Conservation (phyloP, 1,140 invertebrate species). For the Bursaphelenchus mucronatus region DNA sequence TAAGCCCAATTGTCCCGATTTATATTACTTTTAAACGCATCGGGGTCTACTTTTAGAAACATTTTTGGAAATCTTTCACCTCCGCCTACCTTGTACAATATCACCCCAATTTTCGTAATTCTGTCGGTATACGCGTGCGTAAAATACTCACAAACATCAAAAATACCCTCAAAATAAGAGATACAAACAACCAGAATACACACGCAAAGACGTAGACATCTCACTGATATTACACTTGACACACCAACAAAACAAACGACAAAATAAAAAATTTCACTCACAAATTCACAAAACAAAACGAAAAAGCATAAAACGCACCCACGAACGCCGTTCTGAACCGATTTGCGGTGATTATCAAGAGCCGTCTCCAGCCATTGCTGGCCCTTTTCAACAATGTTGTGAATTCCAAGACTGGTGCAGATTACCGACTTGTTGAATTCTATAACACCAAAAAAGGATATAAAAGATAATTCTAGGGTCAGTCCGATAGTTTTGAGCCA, state of each 20-base stretch:
- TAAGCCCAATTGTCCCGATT: too few relatives aligned
- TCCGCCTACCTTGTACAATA: too few relatives aligned
- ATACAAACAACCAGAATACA: too few relatives aligned
- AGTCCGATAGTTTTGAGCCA: too few relatives aligned
- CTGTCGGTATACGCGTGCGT: too few relatives aligned
- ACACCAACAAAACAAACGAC: neutral
- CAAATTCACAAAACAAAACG: neutral
- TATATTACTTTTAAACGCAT: too few relatives aligned
- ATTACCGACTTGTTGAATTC: constrained; percentile 50
- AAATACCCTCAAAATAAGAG: too few relatives aligned
- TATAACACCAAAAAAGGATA: constrained; percentile 10
- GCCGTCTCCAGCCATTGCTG: constrained; percentile 52
- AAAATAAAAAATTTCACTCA: neutral
- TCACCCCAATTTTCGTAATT: too few relatives aligned
- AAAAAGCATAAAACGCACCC: constrained; percentile 42
- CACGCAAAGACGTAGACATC: neutral
- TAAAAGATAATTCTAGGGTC: constrained; percentile 6
- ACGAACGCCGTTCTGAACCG: constrained; percentile 48
- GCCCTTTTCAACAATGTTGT: constrained; percentile 51
- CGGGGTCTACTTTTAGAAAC: too few relatives aligned
- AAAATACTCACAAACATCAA: too few relatives aligned
- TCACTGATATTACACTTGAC: too few relatives aligned
- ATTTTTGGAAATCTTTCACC: too few relatives aligned
- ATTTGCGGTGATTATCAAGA: constrained; percentile 38
- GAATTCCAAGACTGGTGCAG: constrained; percentile 53